Conservation (phyloP, 2,888 invertebrate species). For the Thysanoteuthis rhombus region DNA sequence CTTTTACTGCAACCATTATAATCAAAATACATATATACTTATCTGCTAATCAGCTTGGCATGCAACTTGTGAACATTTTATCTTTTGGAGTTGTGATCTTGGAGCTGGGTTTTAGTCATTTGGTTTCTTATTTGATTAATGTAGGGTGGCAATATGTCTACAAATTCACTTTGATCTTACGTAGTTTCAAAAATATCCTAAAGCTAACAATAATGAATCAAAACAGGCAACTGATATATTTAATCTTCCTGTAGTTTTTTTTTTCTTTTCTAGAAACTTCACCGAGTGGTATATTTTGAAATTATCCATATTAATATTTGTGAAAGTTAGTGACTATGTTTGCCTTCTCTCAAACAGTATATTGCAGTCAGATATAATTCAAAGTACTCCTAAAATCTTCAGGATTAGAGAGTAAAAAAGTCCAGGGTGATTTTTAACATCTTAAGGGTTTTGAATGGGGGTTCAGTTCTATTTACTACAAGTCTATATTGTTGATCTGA, state of each 20-base stretch:
- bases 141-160: not conserved
- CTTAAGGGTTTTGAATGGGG: too few species aligned
- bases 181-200: not conserved
- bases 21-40: not conserved
- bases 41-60: not conserved
- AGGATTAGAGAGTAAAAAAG: too few species aligned
- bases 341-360: too few species aligned
- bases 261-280: not conserved
- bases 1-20: not conserved
- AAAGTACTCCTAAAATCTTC: too few species aligned
- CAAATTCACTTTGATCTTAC: not conserved
- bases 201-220: not conserved
- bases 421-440: too few species aligned
- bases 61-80: not conserved
- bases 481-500: too few species aligned
- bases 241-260: not conserved
- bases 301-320: too few species aligned
- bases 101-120: not conserved
- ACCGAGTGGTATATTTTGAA: not conserved
- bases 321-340: too few species aligned
- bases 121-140: not conserved
- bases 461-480: too few species aligned
- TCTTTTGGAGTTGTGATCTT: not conserved
- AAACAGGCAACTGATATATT: not conserved
- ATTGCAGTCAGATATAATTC: too few species aligned